Evolutionary conservation across 2,797 vertebrate genomes (phyloP).

Genomic region (Sebastes alutus): DNA sequence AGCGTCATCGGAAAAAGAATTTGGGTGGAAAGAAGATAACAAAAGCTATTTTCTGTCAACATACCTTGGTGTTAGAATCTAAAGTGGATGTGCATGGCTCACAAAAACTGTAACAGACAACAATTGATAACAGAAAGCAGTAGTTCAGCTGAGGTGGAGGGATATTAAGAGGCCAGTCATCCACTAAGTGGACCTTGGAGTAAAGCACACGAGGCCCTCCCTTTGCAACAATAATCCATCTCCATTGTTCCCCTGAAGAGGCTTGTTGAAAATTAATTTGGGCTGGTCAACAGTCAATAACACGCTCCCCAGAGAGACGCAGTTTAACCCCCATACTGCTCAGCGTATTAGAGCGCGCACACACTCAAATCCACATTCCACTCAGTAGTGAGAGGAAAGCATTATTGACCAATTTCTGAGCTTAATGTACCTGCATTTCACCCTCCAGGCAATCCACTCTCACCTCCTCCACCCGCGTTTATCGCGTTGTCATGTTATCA

Average conservation of each 20-base stretch:
- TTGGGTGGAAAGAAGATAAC: constrained; percentile 22
- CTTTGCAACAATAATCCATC: constrained; percentile 64
- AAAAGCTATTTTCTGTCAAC: constrained; percentile 50
- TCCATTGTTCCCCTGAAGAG: constrained; percentile 79
- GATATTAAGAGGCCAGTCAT: constrained; percentile 43
- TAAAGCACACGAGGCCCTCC: constrained; percentile 41
- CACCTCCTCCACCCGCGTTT: constrained; percentile 36
- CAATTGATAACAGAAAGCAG: constrained; percentile 1
- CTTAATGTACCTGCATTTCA: constrained; percentile 68
- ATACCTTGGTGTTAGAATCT: constrained; percentile 33
- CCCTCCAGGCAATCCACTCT: constrained; percentile 65
- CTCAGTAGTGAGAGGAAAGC: constrained; percentile 64
- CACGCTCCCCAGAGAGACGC: constrained; percentile 64
- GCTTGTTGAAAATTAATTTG: constrained; percentile 84
- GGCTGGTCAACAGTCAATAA: constrained; percentile 83
- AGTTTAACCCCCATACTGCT: constrained; percentile 67
- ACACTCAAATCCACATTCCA: constrained; percentile 55
- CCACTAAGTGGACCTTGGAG: constrained; percentile 52
- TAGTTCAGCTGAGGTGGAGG: constrained; percentile 14
- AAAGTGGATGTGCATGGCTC: constrained; percentile 3
- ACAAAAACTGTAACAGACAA: constrained; percentile 1
- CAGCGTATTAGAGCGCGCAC: constrained; percentile 35
- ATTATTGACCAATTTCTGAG: constrained; percentile 82
- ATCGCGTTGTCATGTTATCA: constrained; percentile 35
- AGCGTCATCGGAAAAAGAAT: constrained; percentile 21